Evolutionary conservation across 1,140 invertebrate species (phyloP), one percentile per base, ranked within the genome.

Genomic region (Pachypeltis micranthus): DNA sequence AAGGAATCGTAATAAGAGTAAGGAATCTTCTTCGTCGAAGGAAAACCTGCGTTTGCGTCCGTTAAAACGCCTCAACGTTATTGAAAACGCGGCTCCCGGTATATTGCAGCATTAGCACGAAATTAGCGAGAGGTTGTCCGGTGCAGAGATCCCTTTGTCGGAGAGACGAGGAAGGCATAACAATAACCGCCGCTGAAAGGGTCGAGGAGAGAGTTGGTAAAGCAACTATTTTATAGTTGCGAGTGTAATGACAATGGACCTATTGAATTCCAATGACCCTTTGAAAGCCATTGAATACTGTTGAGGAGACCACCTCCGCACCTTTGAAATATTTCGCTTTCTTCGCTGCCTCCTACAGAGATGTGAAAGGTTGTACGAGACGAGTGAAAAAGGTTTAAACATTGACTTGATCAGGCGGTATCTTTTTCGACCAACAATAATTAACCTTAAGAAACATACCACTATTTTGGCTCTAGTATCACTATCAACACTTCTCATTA

Each of bases 161-260:
- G 47, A 21, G 4, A 21, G 47, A 51, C 47, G 47, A 51, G 47
- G 19, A 21, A 21, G 19, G 47, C 47, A 51, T 51, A 51, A 51
- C 47, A 51, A 51, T 51, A 51, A 51, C 47, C 47, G 47, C 47
- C n/a, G 10, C 23, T 51, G 47, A 51, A 51, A 51, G 47, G 47
- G 12, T 10, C 47, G 47, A n/a, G 47, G 47, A 51, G 47, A 51
- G 47, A 51, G 47, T 51, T 51, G 47, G 47, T 51, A 51, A 51
- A 51, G 47, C 47, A 51, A 51, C 47, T 51, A 51, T 51, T 51
- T 51, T 51, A 51, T 51, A 51, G 47, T 51, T 51, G 47, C 47
- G 7, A 51, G 47, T 21, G 47, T 51, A 51, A 51, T 51, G 47
- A 51, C 47, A 51, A 51, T 51, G 47, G 47, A 51, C 47, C 47